Percentiles rank a stretch among this genome's conserved stretches.
Evolutionary conservation across 2,113 vertebrate species (phyloP).

Genomic region (Tauraco erythrolophus): DNA sequence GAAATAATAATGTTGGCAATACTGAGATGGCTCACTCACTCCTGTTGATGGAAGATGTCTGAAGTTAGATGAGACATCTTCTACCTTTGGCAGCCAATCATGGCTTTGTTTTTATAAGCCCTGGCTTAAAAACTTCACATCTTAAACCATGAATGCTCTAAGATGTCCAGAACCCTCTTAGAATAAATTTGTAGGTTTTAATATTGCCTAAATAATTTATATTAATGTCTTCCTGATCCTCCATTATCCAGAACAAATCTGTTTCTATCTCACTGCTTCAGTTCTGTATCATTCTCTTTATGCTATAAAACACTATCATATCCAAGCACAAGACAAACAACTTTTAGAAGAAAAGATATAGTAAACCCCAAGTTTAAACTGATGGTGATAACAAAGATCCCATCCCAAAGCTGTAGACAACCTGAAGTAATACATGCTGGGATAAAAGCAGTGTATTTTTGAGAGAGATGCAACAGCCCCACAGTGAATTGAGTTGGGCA

Average conservation of each 20-base stretch:
- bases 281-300: neutral
- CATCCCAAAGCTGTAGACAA: neutral
- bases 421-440: neutral
- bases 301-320: neutral
- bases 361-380: neutral
- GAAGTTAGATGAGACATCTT: neutral
- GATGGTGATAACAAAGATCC: neutral
- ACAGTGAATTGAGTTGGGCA: neutral
- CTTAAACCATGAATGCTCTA: neutral
- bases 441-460: neutral
- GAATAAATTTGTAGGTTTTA: neutral
- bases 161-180: neutral
- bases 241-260: neutral
- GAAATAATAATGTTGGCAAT: neutral
- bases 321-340: neutral
- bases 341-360: neutral
- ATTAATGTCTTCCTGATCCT: neutral
- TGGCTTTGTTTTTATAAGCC: neutral
- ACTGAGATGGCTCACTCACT: neutral
- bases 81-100: neutral
- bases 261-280: neutral
- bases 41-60: fast-evolving
- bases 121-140: neutral
- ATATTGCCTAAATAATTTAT: neutral
- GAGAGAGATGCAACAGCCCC: neutral